phyloP scores from a whole-genome alignment of 1,140 invertebrate species.

The Triops cancriformis region DNA sequence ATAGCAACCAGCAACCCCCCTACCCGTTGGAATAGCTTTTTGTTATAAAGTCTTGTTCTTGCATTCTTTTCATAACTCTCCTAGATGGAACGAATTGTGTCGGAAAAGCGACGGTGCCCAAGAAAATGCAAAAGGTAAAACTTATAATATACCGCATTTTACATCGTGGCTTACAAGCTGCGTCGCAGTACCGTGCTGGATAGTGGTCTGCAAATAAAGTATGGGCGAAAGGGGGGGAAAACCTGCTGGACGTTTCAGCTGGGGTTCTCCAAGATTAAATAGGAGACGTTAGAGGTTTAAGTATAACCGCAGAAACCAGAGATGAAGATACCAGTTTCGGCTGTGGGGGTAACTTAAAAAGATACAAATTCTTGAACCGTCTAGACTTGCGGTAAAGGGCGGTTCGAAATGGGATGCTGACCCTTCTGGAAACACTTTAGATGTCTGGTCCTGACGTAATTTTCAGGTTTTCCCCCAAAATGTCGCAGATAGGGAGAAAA shows the following conservation, averaged over 20 bases:
- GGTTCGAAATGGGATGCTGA: conserved; percentile 4
- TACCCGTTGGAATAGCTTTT: no score
- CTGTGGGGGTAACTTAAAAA: neutral
- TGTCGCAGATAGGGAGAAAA: neutral
- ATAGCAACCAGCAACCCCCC: no score
- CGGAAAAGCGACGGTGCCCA: neutral
- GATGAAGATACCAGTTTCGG: conserved; percentile 13
- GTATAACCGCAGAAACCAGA: conserved; percentile 3
- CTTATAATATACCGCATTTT: neutral
- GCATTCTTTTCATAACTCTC: conserved; percentile 1
- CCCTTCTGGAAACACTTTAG: conserved; percentile 9
- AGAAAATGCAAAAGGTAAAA: neutral
- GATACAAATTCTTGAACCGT: conserved; percentile 10
- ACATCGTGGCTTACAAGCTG: no score
- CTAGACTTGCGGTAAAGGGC: neutral
- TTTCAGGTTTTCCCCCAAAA: neutral
- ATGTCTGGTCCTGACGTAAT: conserved; percentile 6
- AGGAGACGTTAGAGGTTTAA: no score
- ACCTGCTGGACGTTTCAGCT: neutral
- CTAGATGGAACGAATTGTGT: neutral
- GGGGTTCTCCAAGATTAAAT: neutral
- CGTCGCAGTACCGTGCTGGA: neutral
- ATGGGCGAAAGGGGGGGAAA: neutral
- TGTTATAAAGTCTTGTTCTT: neutral
- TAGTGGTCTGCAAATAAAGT: neutral